Percentiles rank a stretch among this genome's conserved stretches.
Conservation (phyloP, 2,113 vertebrate genomes). For the Phalacrocorax aristotelis region DNA sequence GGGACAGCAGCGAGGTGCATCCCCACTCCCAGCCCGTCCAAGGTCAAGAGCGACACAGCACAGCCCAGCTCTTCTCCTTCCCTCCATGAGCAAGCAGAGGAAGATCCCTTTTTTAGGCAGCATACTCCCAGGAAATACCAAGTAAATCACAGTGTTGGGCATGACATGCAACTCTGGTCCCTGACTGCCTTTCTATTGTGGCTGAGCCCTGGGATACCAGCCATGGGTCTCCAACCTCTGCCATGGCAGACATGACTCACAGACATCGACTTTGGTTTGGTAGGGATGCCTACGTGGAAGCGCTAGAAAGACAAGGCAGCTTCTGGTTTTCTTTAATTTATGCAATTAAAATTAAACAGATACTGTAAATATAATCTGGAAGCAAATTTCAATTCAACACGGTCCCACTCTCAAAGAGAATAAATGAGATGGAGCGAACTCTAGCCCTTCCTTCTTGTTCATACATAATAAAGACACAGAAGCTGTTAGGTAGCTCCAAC, state of each 20-base stretch:
- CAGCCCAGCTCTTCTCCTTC: neutral
- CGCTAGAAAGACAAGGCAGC: rapidly evolving
- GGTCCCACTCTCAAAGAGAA: neutral
- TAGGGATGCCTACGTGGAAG: rapidly evolving
- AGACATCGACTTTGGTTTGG: rapidly evolving
- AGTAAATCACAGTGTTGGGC: rapidly evolving
- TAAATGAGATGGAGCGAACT: neutral
- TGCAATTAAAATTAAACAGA: neutral
- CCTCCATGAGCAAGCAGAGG: neutral
- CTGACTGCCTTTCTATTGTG: rapidly evolving
- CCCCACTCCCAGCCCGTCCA: rapidly evolving
- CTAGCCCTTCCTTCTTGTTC: neutral
- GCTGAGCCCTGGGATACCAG: neutral
- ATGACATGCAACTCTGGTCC: rapidly evolving
- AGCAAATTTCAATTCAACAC: neutral
- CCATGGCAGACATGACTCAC: rapidly evolving
- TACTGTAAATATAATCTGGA: neutral
- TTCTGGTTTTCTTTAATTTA: neutral
- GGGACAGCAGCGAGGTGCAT: neutral
- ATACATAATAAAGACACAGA: neutral
- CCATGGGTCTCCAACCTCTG: neutral
- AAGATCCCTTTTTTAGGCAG: neutral
- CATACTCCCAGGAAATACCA: rapidly evolving
- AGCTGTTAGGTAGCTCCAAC: neutral
- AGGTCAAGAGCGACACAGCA: neutral